A percentile compares a stretch with the other conserved stretches of the same genome.
Conservation (phyloP, 92 coral and sea anemone genomes). For the Anthopleura xanthogrammica region DNA sequence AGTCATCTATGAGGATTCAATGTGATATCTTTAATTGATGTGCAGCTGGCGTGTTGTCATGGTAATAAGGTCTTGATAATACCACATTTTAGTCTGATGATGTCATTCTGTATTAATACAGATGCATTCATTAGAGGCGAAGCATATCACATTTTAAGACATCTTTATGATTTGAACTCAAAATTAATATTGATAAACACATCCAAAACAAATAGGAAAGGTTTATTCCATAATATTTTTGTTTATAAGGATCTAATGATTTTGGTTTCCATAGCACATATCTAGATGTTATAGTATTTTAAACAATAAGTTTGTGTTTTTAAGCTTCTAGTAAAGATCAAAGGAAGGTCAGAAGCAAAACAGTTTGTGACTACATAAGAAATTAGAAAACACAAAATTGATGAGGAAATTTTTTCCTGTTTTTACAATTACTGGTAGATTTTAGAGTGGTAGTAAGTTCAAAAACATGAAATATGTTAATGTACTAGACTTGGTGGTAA, state of each 20-base stretch:
- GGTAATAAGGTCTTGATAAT: not conserved
- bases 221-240: not conserved
- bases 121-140: not conserved
- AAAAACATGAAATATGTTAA: too few species aligned
- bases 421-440: too few species aligned
- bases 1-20: not conserved
- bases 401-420: too few species aligned
- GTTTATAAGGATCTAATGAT: not conserved
- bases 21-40: not conserved
- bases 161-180: not conserved
- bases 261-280: not conserved
- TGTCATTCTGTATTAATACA: not conserved
- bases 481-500: too few species aligned
- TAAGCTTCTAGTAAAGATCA: not conserved
- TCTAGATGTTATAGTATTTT: not conserved
- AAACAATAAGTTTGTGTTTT: not conserved
- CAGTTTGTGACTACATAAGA: not conserved
- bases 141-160: not conserved
- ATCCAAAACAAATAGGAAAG: too few species aligned
- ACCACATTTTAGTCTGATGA: slow-evolving; percentile 15
- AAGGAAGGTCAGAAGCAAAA: not conserved
- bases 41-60: not conserved
- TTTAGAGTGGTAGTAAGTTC: too few species aligned
- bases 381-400: too few species aligned
- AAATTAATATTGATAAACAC: too few species aligned